Percentiles rank a stretch among this genome's conserved stretches.
These are phyloP conservation scores for Leptogaster cylindrica DNA, from an alignment of 2,888 invertebrate species.

Conservation along the genomic window DNA sequence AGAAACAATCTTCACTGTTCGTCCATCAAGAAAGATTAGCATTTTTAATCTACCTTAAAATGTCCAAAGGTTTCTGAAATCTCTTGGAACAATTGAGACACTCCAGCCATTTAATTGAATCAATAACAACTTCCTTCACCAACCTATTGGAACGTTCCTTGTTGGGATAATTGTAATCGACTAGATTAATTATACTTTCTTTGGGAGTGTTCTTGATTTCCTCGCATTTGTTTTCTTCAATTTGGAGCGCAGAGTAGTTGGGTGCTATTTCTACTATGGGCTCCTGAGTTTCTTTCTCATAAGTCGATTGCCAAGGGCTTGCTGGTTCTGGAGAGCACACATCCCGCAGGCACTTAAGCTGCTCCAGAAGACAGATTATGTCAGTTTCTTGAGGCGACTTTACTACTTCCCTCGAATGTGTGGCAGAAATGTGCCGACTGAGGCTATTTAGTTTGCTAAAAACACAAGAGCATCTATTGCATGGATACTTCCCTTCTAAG, in stretches of 20 bases:
- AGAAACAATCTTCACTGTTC: neutral
- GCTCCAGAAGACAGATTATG: constrained; percentile 50
- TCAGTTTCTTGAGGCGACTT: constrained; percentile 42
- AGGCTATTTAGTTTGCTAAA: constrained; percentile 50
- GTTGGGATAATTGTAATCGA: constrained; percentile 49
- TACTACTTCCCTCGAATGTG: constrained; percentile 44
- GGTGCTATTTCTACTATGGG: no score
- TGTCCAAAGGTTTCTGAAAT: constrained; percentile 52
- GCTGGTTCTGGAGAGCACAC: no score
- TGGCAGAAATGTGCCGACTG: constrained; percentile 49
- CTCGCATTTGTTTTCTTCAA: no score
- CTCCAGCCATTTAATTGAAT: constrained; percentile 48
- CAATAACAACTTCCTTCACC: constrained; percentile 47
- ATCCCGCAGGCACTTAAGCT: constrained; percentile 50
- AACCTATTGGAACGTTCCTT: constrained; percentile 46
- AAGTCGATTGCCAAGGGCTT: no score
- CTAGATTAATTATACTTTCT: constrained; percentile 36
- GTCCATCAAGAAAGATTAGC: neutral
- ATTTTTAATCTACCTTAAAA: constrained; percentile 51
- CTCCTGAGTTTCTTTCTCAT: no score
- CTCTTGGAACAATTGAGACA: constrained; percentile 54
- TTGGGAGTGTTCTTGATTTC: neutral
- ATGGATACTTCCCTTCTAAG: constrained; percentile 44
- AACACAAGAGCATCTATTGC: constrained; percentile 49
- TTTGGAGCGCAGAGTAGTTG: no score